Conservation (phyloP, 2,113 vertebrate species). For the Choloepus hoffmanni region DNA sequence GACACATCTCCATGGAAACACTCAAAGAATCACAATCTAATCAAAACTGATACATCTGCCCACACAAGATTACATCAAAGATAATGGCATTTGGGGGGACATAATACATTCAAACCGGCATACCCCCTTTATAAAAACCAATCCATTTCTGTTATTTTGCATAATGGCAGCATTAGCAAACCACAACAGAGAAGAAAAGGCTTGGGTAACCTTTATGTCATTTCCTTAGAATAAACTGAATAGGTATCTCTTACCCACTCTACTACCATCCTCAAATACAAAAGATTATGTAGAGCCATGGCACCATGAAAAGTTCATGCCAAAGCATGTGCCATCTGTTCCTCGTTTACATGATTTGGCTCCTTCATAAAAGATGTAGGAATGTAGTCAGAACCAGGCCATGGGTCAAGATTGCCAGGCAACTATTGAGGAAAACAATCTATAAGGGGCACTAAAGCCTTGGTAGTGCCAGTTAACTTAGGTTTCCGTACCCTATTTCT, state of each 20-base stretch:
- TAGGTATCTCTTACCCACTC: neutral
- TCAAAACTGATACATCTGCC: no score
- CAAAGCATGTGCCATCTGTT: neutral
- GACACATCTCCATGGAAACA: no score
- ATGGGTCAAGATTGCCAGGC: neutral
- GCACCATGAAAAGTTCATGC: neutral
- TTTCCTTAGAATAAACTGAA: conserved; percentile 8
- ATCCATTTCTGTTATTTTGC: no score
- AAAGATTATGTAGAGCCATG: conserved; percentile 7
- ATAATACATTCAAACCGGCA: no score
- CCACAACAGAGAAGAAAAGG: neutral
- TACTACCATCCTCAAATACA: neutral
- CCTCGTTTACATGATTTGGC: conserved; percentile 1
- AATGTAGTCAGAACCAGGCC: conserved; percentile 4
- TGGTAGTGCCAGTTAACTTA: neutral
- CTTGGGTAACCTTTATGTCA: neutral
- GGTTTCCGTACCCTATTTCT: neutral
- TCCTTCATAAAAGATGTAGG: neutral
- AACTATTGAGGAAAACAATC: neutral
- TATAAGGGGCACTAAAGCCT: neutral
- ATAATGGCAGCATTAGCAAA: no score
- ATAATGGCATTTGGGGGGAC: no score
- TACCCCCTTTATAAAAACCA: no score
- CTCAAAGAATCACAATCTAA: no score
- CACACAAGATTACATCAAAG: no score